These are phyloP conservation scores for Montifringilla adamsi DNA, from an alignment of 2,113 vertebrate genomes.

Conservation along the genomic window DNA sequence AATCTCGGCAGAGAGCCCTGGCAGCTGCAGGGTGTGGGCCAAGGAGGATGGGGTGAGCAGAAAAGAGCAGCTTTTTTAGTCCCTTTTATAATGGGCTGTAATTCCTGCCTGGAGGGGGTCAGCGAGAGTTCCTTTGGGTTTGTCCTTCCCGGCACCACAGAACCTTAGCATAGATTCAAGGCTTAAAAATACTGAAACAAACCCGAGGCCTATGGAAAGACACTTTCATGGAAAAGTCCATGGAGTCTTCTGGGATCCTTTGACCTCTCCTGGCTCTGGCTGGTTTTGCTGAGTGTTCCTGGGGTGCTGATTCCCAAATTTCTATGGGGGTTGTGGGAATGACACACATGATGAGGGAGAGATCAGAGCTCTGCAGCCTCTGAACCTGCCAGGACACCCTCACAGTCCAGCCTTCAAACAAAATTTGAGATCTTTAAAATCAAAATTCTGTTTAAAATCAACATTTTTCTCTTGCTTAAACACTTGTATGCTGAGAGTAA, in stretches of 20 bases:
- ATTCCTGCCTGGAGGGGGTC: not conserved
- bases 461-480: not conserved
- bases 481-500: accelerated
- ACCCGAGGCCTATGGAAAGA: not conserved
- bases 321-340: not conserved
- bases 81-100: not conserved
- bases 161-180: not conserved
- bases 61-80: not conserved
- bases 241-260: not conserved
- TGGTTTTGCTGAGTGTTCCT: not conserved
- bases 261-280: not conserved
- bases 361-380: not conserved
- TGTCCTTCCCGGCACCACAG: not conserved
- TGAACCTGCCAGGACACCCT: not conserved
- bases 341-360: not conserved
- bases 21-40: not conserved
- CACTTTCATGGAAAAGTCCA: not conserved
- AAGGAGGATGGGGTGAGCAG: not conserved
- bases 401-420: not conserved
- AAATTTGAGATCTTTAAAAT: not conserved
- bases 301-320: not conserved
- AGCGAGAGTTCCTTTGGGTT: not conserved
- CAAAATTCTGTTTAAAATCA: not conserved
- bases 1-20: not conserved
- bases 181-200: not conserved